Evolutionary conservation across 1,140 invertebrate species (phyloP), one percentile per base, ranked within the genome.

Genomic region (Xylocopa sonorina): DNA sequence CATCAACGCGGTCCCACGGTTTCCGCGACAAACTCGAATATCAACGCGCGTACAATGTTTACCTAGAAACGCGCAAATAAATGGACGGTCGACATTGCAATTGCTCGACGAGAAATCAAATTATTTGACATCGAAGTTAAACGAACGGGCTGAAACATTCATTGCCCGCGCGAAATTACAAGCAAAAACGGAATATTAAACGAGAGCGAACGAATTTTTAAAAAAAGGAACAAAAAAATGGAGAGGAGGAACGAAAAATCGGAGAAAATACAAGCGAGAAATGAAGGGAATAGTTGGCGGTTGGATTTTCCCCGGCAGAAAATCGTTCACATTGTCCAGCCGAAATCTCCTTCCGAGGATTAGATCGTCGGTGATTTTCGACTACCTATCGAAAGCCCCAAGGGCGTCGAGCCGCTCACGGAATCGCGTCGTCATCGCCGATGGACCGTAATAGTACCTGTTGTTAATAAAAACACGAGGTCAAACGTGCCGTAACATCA

Each of bases 381-480:
- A 50, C 38, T 27, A 48, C 38, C 67, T 48, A 46, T 68, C 69
- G 43, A 71, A 24, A 64, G 53, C 83, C 83, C 82, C 72, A 69
- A 83, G 78, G 83, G 82, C 78, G 75, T 51, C 66, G 10, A 16
- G 53, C 34, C 78, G 58, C 43, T 55, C 55, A 41, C 60, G 78
- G 72, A 78, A 83, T 74, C 78, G 82, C 83, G 58, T 50, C 75
- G 80, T 85, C 83, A 85, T 74, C 74, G 84, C 58, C 79, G 66
- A 85, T 85, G 68, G 58, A 82, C 74, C 79, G 83, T 84, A 81
- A 79, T 78, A 71, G 84, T 85, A 82, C 84, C 84, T 85, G 84
- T 85, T 85, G 84, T 85, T 85, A 85, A 85, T 85, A 85, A 85
- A 85, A 85, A 85, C 84, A 85, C 83, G 74, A 79, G 84, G 83